phyloP scores from a whole-genome alignment of 2,888 invertebrate genomes.

The Eucriotettix oculatus region DNA sequence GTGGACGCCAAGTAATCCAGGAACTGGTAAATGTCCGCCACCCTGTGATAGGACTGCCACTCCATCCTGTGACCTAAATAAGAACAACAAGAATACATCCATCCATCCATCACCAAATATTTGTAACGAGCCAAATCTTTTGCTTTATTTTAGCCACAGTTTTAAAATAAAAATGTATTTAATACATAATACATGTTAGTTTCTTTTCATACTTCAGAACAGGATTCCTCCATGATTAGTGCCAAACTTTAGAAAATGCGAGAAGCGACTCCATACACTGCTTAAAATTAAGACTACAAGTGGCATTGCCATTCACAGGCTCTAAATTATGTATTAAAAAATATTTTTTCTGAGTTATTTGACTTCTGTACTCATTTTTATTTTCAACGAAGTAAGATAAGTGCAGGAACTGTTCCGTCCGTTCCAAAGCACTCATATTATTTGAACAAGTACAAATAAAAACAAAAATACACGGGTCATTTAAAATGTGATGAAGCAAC shows the following conservation, averaged over 20 bases:
- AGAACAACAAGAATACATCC: too few species aligned
- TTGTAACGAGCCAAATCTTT: too few species aligned
- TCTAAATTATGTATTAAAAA: too few species aligned
- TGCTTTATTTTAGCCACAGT: too few species aligned
- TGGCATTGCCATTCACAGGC: too few species aligned
- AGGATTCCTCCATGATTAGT: too few species aligned
- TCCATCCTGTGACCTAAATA: conserved; percentile 45
- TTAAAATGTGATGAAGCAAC: too few species aligned
- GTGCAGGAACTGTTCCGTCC: background rate
- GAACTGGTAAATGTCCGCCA: conserved; percentile 50
- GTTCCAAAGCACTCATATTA: background rate
- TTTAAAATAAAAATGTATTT: background rate
- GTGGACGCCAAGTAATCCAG: conserved; percentile 51
- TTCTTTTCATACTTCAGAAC: background rate
- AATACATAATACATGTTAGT: background rate
- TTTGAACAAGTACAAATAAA: background rate
- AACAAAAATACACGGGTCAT: background rate
- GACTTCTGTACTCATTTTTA: background rate
- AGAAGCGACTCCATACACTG: too few species aligned
- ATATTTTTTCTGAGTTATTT: too few species aligned
- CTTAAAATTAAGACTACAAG: too few species aligned
- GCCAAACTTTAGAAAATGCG: too few species aligned
- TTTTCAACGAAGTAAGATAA: background rate
- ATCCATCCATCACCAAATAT: background rate
- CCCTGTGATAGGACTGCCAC: conserved; percentile 60